A percentile compares a stretch with the other conserved stretches of the same genome.
Evolutionary conservation across 2,888 invertebrate genomes (phyloP).

Genomic region (Megalurothrips usitatus): DNA sequence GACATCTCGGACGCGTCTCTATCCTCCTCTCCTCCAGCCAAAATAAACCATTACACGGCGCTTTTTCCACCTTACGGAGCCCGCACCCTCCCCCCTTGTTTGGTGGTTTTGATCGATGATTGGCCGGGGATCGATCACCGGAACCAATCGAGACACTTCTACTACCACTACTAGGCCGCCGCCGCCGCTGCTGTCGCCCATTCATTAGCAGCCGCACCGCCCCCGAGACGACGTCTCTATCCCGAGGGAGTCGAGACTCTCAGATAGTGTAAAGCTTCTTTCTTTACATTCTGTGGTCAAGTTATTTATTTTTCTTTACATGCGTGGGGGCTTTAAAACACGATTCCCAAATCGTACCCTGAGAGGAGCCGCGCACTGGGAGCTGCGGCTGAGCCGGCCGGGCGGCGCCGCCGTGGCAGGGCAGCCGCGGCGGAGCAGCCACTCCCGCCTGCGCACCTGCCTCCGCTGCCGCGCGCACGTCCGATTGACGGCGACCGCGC

Average conservation of each 20-base stretch:
- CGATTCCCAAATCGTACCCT: too few species aligned
- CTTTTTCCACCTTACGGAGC: neutral
- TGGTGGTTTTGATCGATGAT: neutral
- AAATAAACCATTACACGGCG: neutral
- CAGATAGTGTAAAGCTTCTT: too few species aligned
- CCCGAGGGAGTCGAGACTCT: too few species aligned
- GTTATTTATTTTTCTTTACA: too few species aligned
- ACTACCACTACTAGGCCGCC: neutral
- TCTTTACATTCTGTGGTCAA: too few species aligned
- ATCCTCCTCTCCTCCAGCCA: neutral
- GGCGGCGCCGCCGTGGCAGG: too few species aligned
- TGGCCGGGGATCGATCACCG: neutral
- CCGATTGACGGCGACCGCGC: neutral
- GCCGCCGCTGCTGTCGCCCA: neutral
- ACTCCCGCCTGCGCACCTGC: neutral
- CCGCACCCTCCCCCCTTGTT: neutral
- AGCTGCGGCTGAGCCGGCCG: too few species aligned
- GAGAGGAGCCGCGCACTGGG: too few species aligned
- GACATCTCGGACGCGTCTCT: neutral
- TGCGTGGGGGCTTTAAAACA: too few species aligned
- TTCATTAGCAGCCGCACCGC: too few species aligned
- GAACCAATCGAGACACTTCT: neutral
- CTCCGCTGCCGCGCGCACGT: neutral
- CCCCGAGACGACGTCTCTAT: too few species aligned
- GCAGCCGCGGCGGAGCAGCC: too few species aligned